phyloP scores from a whole-genome alignment of 2,113 vertebrate species.

The Ornithorhynchus anatinus region DNA sequence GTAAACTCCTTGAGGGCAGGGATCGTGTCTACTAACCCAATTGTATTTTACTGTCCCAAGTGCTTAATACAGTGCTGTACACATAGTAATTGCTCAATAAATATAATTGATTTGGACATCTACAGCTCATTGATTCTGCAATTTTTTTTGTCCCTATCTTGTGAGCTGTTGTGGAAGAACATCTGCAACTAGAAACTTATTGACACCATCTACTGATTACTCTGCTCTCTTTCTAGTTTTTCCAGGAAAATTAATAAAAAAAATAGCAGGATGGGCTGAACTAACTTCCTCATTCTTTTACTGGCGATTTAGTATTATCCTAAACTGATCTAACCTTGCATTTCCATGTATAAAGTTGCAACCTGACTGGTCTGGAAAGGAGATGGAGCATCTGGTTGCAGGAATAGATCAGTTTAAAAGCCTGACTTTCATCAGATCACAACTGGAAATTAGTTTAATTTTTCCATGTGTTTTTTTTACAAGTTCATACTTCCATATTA shows the following conservation, averaged over 20 bases:
- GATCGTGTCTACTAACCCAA: no score
- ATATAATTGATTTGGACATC: no score
- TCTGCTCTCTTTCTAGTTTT: not conserved
- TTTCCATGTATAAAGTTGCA: not conserved
- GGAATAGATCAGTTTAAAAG: conserved; percentile 1
- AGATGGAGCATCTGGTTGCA: not conserved
- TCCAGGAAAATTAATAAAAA: not conserved
- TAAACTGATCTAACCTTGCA: not conserved
- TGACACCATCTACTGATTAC: not conserved
- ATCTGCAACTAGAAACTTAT: not conserved
- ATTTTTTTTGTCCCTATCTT: not conserved
- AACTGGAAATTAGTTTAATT: conserved; percentile 21
- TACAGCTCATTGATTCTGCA: not conserved
- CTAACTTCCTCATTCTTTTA: not conserved
- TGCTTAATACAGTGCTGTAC: no score
- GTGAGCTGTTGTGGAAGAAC: not conserved
- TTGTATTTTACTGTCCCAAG: no score
- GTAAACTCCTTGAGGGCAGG: no score
- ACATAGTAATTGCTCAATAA: no score
- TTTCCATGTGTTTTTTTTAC: conserved; percentile 30
- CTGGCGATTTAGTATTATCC: not conserved
- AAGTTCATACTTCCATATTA: conserved; percentile 22
- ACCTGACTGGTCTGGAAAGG: not conserved
- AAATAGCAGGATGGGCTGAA: not conserved
- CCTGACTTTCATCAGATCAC: conserved; percentile 17